Base-by-base conservation (phyloP, 1,140 invertebrate species). In the Ctenoplectra terminalis region DNA sequence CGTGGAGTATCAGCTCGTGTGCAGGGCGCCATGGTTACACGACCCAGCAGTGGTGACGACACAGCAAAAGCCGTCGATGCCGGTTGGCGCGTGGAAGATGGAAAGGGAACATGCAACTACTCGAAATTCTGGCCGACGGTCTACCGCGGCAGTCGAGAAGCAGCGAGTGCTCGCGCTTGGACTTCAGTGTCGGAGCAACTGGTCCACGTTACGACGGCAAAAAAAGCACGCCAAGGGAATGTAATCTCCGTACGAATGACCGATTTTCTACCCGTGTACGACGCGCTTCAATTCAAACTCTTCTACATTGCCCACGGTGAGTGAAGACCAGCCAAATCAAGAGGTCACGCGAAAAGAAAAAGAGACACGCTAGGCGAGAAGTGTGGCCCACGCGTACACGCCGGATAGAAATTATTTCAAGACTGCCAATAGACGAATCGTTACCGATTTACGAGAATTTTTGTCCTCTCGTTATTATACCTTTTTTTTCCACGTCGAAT, bases 141-240 rank as follows among this genome's bases (percentile, higher is more conserved):
- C 69, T 83, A 63, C 79, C 73, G 70, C 85, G 87, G 43, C 87
- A 87, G 90, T 90, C 74, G 81, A 63, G 77, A 63, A 84, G 23
- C 75, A 73, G 67, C 86, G 75, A 88, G 81, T 87, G 76, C 72
- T 81, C 73, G 75, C 81, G 88, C 87, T 89, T 89, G 91, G 90
- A 92, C 88, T 92, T 92, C 90, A 91, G 92, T 90, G 89, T 93
- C 92, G 92, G 92, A 92, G 92, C 90, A 90, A 92, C 91, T 92
- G 90, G 92, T 92, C 92, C 92, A 90, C 86, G 87, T 77, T 85
- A 78, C 66, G 83, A 63, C 71, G 50, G 9, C 48, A 72, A 48
- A 80, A 61, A 40, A 69, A 46, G 73, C 81, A 83, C 71, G 84
- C 34, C 77, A 85, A 85, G 92, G 92, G 91, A 93, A 93, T 93